Evolutionary conservation across 2,113 vertebrate species (phyloP).

Genomic region (Corvus moneduloides): DNA sequence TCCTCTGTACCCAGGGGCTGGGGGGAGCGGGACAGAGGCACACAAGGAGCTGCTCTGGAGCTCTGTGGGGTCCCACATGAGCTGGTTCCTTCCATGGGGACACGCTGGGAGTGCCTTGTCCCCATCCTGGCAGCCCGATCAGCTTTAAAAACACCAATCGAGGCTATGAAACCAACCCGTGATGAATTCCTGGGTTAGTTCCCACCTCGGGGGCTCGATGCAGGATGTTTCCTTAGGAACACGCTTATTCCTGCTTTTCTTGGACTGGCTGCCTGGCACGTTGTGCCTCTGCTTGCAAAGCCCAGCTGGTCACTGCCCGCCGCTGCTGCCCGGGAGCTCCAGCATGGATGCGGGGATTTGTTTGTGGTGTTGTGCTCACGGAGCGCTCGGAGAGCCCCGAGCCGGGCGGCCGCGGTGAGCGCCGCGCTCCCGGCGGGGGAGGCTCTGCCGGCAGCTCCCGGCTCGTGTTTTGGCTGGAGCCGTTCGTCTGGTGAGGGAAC

Average conservation of each 20-base stretch:
- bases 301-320: not conserved
- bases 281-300: not conserved
- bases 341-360: rapidly evolving
- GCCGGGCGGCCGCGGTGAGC: not conserved
- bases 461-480: not conserved
- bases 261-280: not conserved
- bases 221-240: conserved; percentile 46
- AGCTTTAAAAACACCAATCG: not conserved
- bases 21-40: not conserved
- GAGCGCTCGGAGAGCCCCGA: not conserved
- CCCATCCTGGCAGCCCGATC: not conserved
- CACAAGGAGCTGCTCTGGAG: not conserved
- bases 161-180: not conserved
- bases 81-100: rapidly evolving
- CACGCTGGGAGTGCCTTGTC: rapidly evolving
- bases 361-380: not conserved
- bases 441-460: not conserved
- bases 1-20: not conserved
- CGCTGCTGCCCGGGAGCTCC: not conserved
- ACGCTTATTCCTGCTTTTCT: not conserved
- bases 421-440: not conserved
- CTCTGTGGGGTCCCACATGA: rapidly evolving
- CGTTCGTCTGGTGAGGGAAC: rapidly evolving
- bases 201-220: not conserved
- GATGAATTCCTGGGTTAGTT: not conserved